Evolutionary conservation across 1,140 invertebrate genomes (phyloP).

Genomic region (Conus betulinus): DNA sequence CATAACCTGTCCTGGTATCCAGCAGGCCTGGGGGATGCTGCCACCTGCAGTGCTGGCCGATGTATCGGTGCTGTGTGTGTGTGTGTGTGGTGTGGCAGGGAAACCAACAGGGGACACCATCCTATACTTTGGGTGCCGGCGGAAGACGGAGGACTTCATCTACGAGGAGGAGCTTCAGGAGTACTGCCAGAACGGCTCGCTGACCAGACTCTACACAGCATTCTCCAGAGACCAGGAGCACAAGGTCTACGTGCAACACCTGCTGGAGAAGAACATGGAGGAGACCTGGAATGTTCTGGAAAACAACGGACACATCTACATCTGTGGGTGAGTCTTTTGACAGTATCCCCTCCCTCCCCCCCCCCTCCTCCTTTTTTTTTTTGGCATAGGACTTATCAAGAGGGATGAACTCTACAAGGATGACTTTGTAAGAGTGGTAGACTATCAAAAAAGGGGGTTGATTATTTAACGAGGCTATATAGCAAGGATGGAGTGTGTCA

Average conservation of each 20-base stretch:
- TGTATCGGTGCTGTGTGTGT: no score
- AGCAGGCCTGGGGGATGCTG: no score
- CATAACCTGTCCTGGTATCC: no score
- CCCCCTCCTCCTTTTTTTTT: no score
- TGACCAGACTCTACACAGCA: constrained; percentile 84
- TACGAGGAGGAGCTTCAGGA: constrained; percentile 94
- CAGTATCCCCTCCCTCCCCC: no score
- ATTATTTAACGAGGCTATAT: no score
- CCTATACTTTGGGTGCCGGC: constrained; percentile 97
- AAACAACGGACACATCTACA: constrained; percentile 95
- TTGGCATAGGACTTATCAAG: no score
- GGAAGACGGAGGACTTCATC: constrained; percentile 93
- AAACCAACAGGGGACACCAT: constrained; percentile 95
- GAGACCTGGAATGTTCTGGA: constrained; percentile 93
- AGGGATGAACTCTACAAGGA: no score
- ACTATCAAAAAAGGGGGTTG: no score
- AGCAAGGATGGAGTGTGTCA: no score
- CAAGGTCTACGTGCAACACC: constrained; percentile 97
- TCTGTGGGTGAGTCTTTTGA: constrained; percentile 88
- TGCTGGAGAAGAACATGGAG: constrained; percentile 90
- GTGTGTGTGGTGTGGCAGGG: constrained; percentile 77
- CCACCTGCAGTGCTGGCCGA: no score
- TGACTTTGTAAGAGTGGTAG: no score
- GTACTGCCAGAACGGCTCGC: constrained; percentile 85
- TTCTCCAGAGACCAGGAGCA: constrained; percentile 95